A percentile compares a stretch with the other conserved stretches of the same genome.
These are phyloP conservation scores for Oreonectes daqikongensis DNA, from an alignment of 2,797 vertebrate species.

Conservation along the genomic window DNA sequence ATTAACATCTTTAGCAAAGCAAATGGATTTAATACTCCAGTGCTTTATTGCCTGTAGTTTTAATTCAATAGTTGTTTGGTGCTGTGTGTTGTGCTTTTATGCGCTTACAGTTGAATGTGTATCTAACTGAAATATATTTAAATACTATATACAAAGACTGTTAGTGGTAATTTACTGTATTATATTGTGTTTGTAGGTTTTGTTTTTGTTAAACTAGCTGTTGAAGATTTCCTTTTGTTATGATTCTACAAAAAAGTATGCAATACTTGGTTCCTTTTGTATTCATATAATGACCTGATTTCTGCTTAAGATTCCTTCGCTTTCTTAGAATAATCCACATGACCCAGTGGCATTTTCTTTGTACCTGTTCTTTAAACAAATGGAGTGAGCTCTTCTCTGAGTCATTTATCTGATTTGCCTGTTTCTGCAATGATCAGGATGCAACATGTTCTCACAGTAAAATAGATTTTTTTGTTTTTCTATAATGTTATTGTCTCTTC, in stretches of 20 bases:
- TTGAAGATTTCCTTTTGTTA: not conserved
- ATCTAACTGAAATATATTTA: not conserved
- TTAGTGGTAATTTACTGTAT: too few species aligned
- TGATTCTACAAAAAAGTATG: not conserved
- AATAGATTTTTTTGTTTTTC: slow-evolving; percentile 39
- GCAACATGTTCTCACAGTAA: slow-evolving; percentile 22
- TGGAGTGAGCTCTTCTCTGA: slow-evolving; percentile 5
- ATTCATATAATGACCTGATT: slow-evolving; percentile 9
- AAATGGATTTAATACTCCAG: slow-evolving; percentile 7
- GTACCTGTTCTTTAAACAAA: slow-evolving; percentile 35
- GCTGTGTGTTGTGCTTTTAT: not conserved
- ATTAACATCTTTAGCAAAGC: not conserved
- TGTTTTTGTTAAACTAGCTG: not conserved
- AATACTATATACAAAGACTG: too few species aligned
- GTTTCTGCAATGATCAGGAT: slow-evolving; percentile 34
- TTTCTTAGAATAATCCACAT: slow-evolving; percentile 8
- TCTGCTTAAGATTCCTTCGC: not conserved
- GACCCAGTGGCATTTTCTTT: slow-evolving; percentile 34
- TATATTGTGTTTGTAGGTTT: too few species aligned
- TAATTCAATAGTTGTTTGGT: not conserved
- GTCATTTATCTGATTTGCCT: slow-evolving; percentile 36
- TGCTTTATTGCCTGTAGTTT: not conserved
- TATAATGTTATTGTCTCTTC: slow-evolving; percentile 13
- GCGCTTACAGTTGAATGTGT: not conserved
- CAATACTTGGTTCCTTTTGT: slow-evolving; percentile 1